phyloP scores from a whole-genome alignment of 2,113 vertebrate species.

The Chlorodrepanis virens region DNA sequence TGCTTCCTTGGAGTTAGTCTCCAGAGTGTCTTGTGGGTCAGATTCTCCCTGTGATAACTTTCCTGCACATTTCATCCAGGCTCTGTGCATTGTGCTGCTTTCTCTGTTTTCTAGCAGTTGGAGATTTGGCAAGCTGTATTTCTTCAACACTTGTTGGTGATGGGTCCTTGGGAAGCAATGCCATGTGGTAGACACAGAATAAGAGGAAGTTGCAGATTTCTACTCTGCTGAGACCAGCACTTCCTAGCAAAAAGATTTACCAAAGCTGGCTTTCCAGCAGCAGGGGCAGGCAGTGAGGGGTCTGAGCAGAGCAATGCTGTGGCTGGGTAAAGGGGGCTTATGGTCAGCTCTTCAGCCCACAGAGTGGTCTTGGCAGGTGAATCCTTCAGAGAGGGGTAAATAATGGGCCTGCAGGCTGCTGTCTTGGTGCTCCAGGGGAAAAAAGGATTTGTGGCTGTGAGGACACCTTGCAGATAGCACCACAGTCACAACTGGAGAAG shows the following conservation, averaged over 20 bases:
- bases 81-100: background rate
- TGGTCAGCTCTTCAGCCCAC: background rate
- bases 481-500: accelerated
- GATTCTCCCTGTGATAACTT: background rate
- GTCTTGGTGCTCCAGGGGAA: background rate
- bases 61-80: background rate
- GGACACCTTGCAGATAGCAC: background rate
- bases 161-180: background rate
- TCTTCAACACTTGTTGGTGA: background rate
- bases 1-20: background rate
- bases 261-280: background rate
- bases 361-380: background rate
- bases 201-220: background rate
- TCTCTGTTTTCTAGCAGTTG: background rate
- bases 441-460: background rate
- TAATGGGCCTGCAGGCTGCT: background rate
- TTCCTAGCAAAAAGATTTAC: background rate
- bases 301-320: background rate
- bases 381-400: background rate
- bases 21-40: background rate
- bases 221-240: background rate
- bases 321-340: background rate
- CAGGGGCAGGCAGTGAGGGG: background rate
- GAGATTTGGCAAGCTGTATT: background rate
- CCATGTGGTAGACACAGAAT: background rate